These are phyloP conservation scores for Hippotragus niger DNA, from an alignment of 2,113 vertebrate species.

Conservation along the genomic window DNA sequence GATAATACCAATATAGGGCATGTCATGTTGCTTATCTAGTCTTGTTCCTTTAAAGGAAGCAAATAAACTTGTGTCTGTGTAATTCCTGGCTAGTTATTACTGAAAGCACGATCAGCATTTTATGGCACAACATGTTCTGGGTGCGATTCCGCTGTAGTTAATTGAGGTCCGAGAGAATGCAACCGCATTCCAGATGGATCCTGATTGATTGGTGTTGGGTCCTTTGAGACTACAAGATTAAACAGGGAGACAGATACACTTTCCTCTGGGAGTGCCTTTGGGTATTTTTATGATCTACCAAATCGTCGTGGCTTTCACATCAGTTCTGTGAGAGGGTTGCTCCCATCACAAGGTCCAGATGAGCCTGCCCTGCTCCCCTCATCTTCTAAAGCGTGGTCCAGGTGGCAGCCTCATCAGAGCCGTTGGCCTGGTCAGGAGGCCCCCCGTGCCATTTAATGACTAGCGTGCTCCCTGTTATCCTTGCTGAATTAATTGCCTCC, in stretches of 20 bases:
- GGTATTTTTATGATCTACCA: not conserved
- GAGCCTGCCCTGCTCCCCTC: fast-evolving
- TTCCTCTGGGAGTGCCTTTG: not conserved
- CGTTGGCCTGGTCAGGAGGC: not conserved
- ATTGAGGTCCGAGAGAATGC: not conserved
- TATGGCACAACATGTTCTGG: not conserved
- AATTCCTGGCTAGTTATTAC: not conserved
- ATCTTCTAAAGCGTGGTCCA: no score
- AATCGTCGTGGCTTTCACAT: not conserved
- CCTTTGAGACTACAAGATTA: not conserved
- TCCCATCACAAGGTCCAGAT: not conserved
- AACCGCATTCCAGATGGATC: not conserved
- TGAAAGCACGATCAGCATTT: not conserved
- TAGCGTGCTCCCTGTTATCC: not conserved
- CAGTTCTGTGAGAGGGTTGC: not conserved
- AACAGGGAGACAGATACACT: not conserved
- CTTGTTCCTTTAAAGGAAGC: not conserved
- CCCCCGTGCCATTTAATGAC: not conserved
- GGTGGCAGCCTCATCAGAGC: not conserved
- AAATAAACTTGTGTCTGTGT: not conserved
- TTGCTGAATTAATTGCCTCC: not conserved
- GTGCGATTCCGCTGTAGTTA: not conserved
- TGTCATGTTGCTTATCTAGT: not conserved
- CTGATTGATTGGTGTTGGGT: not conserved
- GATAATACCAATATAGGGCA: not conserved